A percentile compares a stretch with the other conserved stretches of the same genome.
Evolutionary conservation across 2,797 vertebrate genomes (phyloP).

Genomic region (Remorina albescens): DNA sequence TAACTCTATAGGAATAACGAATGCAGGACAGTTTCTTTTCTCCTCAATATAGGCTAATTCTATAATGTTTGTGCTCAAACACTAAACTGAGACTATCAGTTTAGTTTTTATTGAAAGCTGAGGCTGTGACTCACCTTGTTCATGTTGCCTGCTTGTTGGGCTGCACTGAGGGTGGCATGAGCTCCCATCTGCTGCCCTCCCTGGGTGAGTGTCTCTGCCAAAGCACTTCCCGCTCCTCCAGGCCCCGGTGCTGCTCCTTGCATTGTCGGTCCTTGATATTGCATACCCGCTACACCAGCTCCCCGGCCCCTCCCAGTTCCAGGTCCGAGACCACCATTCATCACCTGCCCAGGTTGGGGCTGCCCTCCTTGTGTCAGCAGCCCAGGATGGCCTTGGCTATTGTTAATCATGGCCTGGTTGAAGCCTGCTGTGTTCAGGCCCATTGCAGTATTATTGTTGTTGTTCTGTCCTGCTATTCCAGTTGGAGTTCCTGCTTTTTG

Average conservation of each 20-base stretch:
- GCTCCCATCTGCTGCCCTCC: constrained; percentile 90
- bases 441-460: constrained; percentile 83
- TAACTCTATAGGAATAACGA: background rate
- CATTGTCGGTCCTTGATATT: constrained; percentile 88
- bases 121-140: constrained; percentile 89
- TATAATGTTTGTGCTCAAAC: background rate
- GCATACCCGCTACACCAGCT: constrained; percentile 87
- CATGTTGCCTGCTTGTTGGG: constrained; percentile 92
- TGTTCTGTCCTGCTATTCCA: constrained; percentile 85
- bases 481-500: constrained; percentile 92
- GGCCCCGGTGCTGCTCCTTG: constrained; percentile 84
- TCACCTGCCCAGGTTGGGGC: constrained; percentile 90
- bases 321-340: constrained; percentile 94
- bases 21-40: background rate
- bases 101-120: too few species aligned
- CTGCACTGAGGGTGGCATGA: constrained; percentile 86
- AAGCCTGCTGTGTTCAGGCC: constrained; percentile 91
- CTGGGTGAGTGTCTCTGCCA: constrained; percentile 95
- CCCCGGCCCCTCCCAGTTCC: constrained; percentile 91
- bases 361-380: constrained; percentile 90
- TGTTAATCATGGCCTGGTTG: constrained; percentile 93
- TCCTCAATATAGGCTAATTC: background rate
- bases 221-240: constrained; percentile 85
- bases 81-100: background rate
- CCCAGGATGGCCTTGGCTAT: constrained; percentile 88